A percentile compares a stretch with the other conserved stretches of the same genome.
phyloP scores from a whole-genome alignment of 2,113 vertebrate species.

The pig (Sus scrofa) region T2T-Sscrofa CM000817.6:138523501-138524000 shows the following conservation, averaged over 20 bases:
- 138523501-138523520: neutral
- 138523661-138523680: constrained; percentile 14
- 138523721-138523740: constrained; percentile 33
- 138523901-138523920: constrained; percentile 33
- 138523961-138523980: neutral
- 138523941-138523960: neutral
- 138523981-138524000: neutral
- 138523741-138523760: neutral
- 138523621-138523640: constrained; percentile 37
- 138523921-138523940: constrained; percentile 29
- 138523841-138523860: constrained; percentile 26
- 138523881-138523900: constrained; percentile 39
- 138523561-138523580: neutral
- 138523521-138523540: neutral
- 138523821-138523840: neutral
- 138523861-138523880: constrained; percentile 35
- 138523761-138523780: constrained; percentile 41
- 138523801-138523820: constrained; percentile 30
- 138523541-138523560: neutral
- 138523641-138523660: neutral
- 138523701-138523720: neutral
- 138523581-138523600: neutral
- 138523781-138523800: neutral
- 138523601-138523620: neutral
- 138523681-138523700: constrained; percentile 42